Evolutionary conservation across 2,797 vertebrate genomes (phyloP).

Genomic region (Sebastes hubbsi): DNA sequence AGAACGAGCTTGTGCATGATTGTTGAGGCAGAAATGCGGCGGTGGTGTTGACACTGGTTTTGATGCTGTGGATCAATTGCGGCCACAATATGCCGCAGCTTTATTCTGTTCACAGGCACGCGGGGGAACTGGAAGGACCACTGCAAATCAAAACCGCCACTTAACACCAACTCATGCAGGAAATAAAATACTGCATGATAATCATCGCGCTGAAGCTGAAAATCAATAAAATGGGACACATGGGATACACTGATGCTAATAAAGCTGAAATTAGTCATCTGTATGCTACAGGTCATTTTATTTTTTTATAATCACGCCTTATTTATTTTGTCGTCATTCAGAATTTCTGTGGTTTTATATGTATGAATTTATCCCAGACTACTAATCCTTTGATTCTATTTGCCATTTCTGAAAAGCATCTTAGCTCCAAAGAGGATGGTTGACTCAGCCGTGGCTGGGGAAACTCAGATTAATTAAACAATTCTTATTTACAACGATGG

Average conservation of each 20-base stretch:
- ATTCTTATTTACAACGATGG: slow-evolving; percentile 55
- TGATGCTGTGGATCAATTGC: slow-evolving; percentile 31
- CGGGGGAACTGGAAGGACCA: neutral
- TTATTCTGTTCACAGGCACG: neutral
- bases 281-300: neutral
- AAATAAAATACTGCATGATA: slow-evolving; percentile 29
- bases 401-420: neutral
- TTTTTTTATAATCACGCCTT: neutral
- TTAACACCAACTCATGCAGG: slow-evolving; percentile 3
- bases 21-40: neutral
- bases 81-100: neutral
- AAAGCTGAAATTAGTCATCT: neutral
- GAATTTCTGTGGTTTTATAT: neutral
- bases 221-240: slow-evolving; percentile 31
- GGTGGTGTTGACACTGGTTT: slow-evolving; percentile 2
- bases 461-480: slow-evolving; percentile 53
- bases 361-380: neutral
- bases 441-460: neutral
- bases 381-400: slow-evolving; percentile 29
- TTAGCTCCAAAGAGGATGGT: neutral
- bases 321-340: neutral
- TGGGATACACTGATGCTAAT: neutral
- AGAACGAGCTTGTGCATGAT: neutral
- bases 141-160: slow-evolving; percentile 25
- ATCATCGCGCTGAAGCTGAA: slow-evolving; percentile 9